phyloP scores from a whole-genome alignment of 1,140 invertebrate species.

The Carcinoscorpius rotundicauda region DNA sequence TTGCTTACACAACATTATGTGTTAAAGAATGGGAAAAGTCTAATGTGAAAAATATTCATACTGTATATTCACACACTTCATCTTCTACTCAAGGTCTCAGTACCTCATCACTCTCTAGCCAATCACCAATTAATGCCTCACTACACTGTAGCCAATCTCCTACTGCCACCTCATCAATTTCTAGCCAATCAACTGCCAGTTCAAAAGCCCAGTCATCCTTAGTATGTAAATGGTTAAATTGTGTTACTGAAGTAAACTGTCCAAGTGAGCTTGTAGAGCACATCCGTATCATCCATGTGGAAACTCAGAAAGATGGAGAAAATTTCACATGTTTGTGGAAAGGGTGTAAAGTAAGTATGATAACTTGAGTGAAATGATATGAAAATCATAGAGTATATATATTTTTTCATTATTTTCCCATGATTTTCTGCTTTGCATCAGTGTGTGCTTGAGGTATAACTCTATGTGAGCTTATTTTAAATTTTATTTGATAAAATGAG shows the following conservation, averaged over 20 bases:
- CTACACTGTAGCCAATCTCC: neutral
- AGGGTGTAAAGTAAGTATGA: constrained; percentile 38
- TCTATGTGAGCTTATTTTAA: too few relatives aligned
- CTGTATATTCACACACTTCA: too few relatives aligned
- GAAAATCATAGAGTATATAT: too few relatives aligned
- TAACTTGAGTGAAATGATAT: neutral
- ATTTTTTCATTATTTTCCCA: too few relatives aligned
- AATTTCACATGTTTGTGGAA: constrained; percentile 16
- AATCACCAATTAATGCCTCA: too few relatives aligned
- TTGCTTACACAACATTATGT: too few relatives aligned
- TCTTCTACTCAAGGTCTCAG: too few relatives aligned
- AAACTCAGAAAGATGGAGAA: constrained; percentile 15
- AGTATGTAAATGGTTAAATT: constrained; percentile 13
- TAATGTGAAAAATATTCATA: neutral
- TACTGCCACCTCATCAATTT: neutral
- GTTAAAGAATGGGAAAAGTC: neutral
- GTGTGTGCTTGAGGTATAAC: too few relatives aligned
- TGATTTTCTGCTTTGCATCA: too few relatives aligned
- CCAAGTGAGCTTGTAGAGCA: constrained; percentile 17
- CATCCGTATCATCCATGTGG: constrained; percentile 14
- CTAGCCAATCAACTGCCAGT: neutral
- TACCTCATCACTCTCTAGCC: too few relatives aligned
- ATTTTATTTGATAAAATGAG: too few relatives aligned
- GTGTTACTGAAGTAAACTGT: constrained; percentile 9
- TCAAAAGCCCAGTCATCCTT: neutral